These are phyloP conservation scores for Ptychoptera albimana DNA, from an alignment of 2,888 invertebrate genomes.

Conservation along the genomic window DNA sequence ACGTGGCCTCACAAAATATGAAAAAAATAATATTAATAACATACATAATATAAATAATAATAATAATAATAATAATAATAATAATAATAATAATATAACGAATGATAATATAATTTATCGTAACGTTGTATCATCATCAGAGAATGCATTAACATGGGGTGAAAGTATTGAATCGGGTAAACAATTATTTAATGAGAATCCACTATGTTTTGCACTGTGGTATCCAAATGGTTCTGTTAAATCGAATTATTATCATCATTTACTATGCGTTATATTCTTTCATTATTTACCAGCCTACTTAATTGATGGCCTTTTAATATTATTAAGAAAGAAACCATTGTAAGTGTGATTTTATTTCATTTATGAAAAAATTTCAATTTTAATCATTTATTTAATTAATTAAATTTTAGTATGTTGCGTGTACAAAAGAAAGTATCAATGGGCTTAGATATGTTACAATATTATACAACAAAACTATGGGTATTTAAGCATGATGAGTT, in stretches of 20 bases:
- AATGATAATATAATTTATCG: background rate
- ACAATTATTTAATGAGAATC: constrained; percentile 41
- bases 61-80: background rate
- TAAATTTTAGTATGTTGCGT: constrained; percentile 36
- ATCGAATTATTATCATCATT: constrained; percentile 46
- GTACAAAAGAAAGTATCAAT: constrained; percentile 40
- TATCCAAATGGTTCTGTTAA: constrained; percentile 63
- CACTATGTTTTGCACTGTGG: constrained; percentile 63
- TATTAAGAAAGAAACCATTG: constrained; percentile 63
- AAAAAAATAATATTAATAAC: constrained; percentile 10
- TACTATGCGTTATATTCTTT: constrained; percentile 48
- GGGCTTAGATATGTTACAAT: constrained; percentile 48
- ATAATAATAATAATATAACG: background rate
- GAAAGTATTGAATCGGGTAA: constrained; percentile 54
- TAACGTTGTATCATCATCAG: constrained; percentile 61
- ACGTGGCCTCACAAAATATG: constrained; percentile 27
- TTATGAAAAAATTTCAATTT: background rate
- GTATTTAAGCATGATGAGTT: constrained; percentile 49
- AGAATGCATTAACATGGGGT: constrained; percentile 75
- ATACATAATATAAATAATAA: background rate
- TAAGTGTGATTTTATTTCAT: constrained; percentile 32
- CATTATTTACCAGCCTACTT: constrained; percentile 65
- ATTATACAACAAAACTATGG: constrained; percentile 70
- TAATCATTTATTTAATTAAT: constrained; percentile 2
- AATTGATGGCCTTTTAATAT: constrained; percentile 47